Conservation (phyloP, 2,888 invertebrate species). For the Leucozona laternaria region DNA sequence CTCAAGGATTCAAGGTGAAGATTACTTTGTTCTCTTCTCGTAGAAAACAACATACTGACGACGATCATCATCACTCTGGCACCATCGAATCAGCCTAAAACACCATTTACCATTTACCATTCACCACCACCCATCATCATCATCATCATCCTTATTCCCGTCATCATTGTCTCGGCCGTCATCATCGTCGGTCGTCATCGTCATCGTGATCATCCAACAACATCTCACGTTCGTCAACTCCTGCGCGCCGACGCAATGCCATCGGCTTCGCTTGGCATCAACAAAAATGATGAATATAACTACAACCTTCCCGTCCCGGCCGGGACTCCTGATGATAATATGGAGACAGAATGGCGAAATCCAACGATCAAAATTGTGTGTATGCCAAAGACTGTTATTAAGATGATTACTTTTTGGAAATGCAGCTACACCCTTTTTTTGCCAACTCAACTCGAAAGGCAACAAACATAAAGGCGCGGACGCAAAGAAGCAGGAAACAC, state of each 20-base stretch:
- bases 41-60: slow-evolving; percentile 50
- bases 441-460: slow-evolving; percentile 22
- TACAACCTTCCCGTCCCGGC: not conserved
- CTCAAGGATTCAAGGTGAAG: slow-evolving; percentile 72
- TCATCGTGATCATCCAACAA: slow-evolving; percentile 27
- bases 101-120: slow-evolving; percentile 75
- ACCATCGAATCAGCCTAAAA: slow-evolving; percentile 73
- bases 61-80: slow-evolving; percentile 72
- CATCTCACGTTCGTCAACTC: slow-evolving; percentile 60
- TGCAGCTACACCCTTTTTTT: slow-evolving; percentile 73
- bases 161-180: slow-evolving; percentile 18
- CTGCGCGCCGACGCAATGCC: slow-evolving; percentile 50
- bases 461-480: slow-evolving; percentile 46
- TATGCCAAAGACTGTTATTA: slow-evolving; percentile 74
- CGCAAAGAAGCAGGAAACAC: slow-evolving; percentile 71
- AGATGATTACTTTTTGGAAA: slow-evolving; percentile 76
- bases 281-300: not conserved
- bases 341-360: slow-evolving; percentile 71
- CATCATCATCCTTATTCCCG: slow-evolving; percentile 12
- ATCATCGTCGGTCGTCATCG: slow-evolving; percentile 53
- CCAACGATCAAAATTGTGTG: slow-evolving; percentile 71
- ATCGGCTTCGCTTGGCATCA: slow-evolving; percentile 33
- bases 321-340: slow-evolving; percentile 24
- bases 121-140: slow-evolving; percentile 71
- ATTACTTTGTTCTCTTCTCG: slow-evolving; percentile 68